These are phyloP conservation scores for Drosophila tani DNA, from an alignment of 1,140 invertebrate species.

Conservation along the genomic window DNA sequence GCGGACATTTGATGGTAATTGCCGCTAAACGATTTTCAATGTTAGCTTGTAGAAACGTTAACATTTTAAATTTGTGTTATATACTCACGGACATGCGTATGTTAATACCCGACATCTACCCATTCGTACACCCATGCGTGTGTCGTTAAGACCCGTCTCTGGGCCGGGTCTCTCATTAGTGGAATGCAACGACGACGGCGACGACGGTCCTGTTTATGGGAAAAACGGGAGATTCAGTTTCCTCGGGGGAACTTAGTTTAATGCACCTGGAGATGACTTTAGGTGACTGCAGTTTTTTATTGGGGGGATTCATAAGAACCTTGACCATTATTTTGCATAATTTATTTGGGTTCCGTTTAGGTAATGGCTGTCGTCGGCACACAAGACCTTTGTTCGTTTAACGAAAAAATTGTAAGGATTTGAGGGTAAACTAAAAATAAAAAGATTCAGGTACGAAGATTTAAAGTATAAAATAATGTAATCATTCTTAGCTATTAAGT, in stretches of 20 bases:
- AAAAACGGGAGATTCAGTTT: slow-evolving; percentile 29
- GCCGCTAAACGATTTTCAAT: slow-evolving; percentile 83
- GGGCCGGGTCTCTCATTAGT: slow-evolving; percentile 36
- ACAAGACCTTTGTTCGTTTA: slow-evolving; percentile 4
- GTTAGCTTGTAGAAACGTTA: slow-evolving; percentile 81
- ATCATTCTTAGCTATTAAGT: no score
- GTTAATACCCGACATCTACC: slow-evolving; percentile 47
- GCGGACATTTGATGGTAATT: slow-evolving; percentile 81
- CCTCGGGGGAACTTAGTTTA: slow-evolving; percentile 24
- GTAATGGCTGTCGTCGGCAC: slow-evolving; percentile 21
- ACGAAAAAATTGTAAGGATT: background rate
- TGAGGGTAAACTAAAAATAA: no score
- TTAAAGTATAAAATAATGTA: no score
- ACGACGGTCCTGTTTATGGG: slow-evolving; percentile 33
- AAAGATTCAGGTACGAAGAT: no score
- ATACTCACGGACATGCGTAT: slow-evolving; percentile 75
- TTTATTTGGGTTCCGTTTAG: slow-evolving; percentile 25
- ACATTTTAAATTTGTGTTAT: slow-evolving; percentile 83
- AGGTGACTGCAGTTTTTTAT: slow-evolving; percentile 25
- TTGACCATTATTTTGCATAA: slow-evolving; percentile 42
- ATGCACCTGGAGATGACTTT: slow-evolving; percentile 33
- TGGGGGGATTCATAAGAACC: slow-evolving; percentile 15
- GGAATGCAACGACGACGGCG: slow-evolving; percentile 24
- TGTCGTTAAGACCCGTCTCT: slow-evolving; percentile 21
- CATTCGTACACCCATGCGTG: slow-evolving; percentile 41